Evolutionary conservation across 2,113 vertebrate genomes (phyloP), one percentile per base, ranked within the genome.

Genomic region (Opisthocomus hoazin): DNA sequence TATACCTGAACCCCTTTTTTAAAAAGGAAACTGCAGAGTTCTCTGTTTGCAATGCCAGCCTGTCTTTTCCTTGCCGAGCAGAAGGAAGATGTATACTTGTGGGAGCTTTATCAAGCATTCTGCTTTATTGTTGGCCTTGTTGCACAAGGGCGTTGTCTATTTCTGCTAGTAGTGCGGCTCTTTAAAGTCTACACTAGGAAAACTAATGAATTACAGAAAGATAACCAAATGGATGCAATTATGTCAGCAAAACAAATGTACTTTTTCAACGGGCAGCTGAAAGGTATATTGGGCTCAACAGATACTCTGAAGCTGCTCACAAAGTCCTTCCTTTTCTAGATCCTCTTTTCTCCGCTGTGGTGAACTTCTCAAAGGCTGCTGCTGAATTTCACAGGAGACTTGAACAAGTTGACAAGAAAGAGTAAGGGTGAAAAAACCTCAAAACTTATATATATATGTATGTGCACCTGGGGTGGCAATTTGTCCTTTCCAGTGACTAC

Each of bases 291-390:
- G 14, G 37, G 29, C 37, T 89, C n/a, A 85, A 36, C 11, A 70
- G 34, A 41, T 64, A 23, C 4, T 68, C 12, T 53, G 32, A 93
- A 75, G 53, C 81, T 90, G 36, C 36, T 94, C 7, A 95, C 41
- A 24, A 57, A 43, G 18, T 60, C 39, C 56, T 80, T 88, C 79
- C 13, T 93, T 89, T 87, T 94, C 45, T 88, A 99, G 99, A 98
- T 74, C 80, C 98, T 21, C 97, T 99, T 80, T 99, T 99, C 98
- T 99, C 98, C 63, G 99, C 99, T 20, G 98, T 98, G 86, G 57
- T 93, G 20, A 99, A 99, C 95, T 99, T 99, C 97, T 98, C 99
- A 15, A 75, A 95, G 45, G 98, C 98, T 89, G 98, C 99, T 41
- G 78, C 66, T 23, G 98, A 97, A 79, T 99, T 99, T 88, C 98